Base-by-base conservation (phyloP, 2,888 invertebrate species). In the Cerastis leucographa region DNA sequence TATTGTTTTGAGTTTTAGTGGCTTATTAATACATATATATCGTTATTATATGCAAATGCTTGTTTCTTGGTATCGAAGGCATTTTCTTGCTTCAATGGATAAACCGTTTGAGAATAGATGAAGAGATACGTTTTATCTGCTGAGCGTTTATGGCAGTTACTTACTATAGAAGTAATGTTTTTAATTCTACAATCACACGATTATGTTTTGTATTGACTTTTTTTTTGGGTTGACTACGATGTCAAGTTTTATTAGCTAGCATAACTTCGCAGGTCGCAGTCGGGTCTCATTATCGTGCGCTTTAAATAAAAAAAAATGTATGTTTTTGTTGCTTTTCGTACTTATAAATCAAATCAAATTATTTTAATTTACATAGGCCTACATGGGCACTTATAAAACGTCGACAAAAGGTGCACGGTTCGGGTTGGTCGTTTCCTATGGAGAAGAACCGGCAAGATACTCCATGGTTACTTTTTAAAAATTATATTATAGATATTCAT, bases 41-140 rank as follows among this genome's bases (percentile, higher is more conserved):
- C 40, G 86, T 71, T 86, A 46, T 81, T 70, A 78, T 79, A 86
- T 86, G 84, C 40, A 81, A 87, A 87, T 86, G 25, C 11, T 25
- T 70, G 49, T 66, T 80, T 76, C 61, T 59, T 67, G 12, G 64
- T 72, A 76, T 68, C 7, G 74, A 62, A 74, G 29, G 59, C 74
- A 65, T 78, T 85, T 87, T 87, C 78, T 85, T 83, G 78, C 79
- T 76, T 87, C 76, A 87, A 40, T 85, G 64, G 56, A 54, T 59
- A 72, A 74, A 77, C 54, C 59, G 74, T 73, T 75, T 80, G 64
- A 51, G 62, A 76, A 85, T 56, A 78, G 78, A 78, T 78, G 72
- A 42, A 42, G 49, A 74, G 69, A 72, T 82, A 74, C 68, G 64
- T 46, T 46, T 76, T 82, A 46, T 69, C 19, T 46, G 46, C 2